Percentiles rank a stretch among this genome's conserved stretches.
phyloP scores from a whole-genome alignment of 1,140 invertebrate genomes.

The Drosophila sproati region DNA sequence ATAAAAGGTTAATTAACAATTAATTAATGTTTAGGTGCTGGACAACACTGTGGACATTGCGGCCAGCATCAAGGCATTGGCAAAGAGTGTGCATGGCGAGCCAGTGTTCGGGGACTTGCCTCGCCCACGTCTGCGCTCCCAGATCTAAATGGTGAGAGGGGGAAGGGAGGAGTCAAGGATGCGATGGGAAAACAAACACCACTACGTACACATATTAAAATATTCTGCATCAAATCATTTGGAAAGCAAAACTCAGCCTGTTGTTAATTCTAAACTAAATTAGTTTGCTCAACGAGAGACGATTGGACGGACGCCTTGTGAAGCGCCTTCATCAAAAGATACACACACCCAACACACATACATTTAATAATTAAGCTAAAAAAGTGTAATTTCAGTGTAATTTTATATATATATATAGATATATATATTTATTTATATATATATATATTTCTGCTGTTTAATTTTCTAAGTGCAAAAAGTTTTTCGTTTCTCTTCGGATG shows the following conservation, averaged over 20 bases:
- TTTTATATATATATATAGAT: slow-evolving; percentile 10
- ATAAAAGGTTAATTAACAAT: no score
- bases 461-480: slow-evolving; percentile 31
- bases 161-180: neutral
- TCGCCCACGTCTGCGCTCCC: slow-evolving; percentile 91
- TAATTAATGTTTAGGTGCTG: slow-evolving; percentile 54
- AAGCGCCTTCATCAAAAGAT: slow-evolving; percentile 55
- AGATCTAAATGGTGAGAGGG: slow-evolving; percentile 87
- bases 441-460: slow-evolving; percentile 22
- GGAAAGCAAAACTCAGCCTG: slow-evolving; percentile 49
- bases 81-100: slow-evolving; percentile 93
- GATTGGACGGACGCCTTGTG: slow-evolving; percentile 17
- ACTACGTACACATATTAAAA: slow-evolving; percentile 61
- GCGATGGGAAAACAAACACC: slow-evolving; percentile 23
- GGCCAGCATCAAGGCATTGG: slow-evolving; percentile 93
- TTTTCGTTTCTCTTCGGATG: slow-evolving; percentile 56
- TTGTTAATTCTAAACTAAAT: slow-evolving; percentile 72
- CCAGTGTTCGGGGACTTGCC: slow-evolving; percentile 93
- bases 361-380: slow-evolving; percentile 15
- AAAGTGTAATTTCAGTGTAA: slow-evolving; percentile 55
- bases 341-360: neutral
- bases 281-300: slow-evolving; percentile 72
- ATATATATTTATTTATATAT: neutral
- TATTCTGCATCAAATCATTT: slow-evolving; percentile 32
- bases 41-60: slow-evolving; percentile 89